These are phyloP conservation scores for Karalla daura DNA, from an alignment of 2,797 vertebrate genomes.

Conservation along the genomic window DNA sequence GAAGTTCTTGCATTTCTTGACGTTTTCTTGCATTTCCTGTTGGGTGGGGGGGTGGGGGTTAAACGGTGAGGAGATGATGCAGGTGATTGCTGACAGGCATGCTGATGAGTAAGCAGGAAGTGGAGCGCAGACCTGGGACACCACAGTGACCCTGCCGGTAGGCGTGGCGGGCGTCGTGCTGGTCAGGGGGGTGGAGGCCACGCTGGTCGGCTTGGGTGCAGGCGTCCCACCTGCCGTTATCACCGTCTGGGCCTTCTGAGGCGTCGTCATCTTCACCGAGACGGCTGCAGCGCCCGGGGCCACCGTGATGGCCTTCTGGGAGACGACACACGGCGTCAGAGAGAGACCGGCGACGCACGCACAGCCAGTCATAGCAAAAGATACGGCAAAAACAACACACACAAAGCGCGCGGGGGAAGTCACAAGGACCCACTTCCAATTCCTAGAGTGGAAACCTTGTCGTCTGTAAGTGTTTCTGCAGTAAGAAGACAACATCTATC, in stretches of 20 bases:
- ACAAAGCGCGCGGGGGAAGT: no score
- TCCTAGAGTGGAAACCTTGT: no score
- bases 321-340: neutral
- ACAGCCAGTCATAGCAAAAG: no score
- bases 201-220: conserved; percentile 43
- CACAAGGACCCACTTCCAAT: no score
- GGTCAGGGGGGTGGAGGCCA: conserved; percentile 23
- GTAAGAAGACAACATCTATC: no score
- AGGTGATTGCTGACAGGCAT: neutral
- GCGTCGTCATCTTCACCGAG: conserved; percentile 76
- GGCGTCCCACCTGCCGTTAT: conserved; percentile 76
- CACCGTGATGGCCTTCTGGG: conserved; percentile 71
- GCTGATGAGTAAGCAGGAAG: neutral
- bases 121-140: conserved; percentile 81
- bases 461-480: no score
- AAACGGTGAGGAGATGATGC: neutral
- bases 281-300: conserved; percentile 38
- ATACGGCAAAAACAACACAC: no score
- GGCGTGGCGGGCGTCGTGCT: conserved; percentile 49
- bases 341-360: neutral
- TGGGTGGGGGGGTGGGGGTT: no score
- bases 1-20: conserved; percentile 94
- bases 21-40: conserved; percentile 93
- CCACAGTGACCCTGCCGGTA: conserved; percentile 71
- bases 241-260: conserved; percentile 81